A percentile compares a stretch with the other conserved stretches of the same genome.
These are phyloP conservation scores for Formica selysi DNA, from an alignment of 1,140 invertebrate species.

Conservation along the genomic window DNA sequence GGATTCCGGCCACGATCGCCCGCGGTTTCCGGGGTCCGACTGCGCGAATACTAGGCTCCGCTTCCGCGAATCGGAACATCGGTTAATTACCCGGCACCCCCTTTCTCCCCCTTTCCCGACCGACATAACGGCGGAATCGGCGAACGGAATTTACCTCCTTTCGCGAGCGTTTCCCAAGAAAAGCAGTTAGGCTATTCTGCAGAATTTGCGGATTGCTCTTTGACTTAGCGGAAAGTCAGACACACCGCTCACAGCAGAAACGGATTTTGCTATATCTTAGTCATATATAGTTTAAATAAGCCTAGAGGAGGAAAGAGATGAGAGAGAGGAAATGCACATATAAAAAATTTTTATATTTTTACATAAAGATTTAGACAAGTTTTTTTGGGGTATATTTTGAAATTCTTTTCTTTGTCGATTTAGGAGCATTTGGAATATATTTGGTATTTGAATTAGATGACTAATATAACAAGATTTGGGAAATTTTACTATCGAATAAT, in stretches of 20 bases:
- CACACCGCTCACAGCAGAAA: neutral
- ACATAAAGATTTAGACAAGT: neutral
- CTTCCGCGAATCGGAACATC: conserved; percentile 75
- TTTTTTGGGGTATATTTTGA: neutral
- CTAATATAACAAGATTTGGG: neutral
- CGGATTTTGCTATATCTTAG: neutral
- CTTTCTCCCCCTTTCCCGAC: neutral
- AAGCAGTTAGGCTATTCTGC: conserved; percentile 23
- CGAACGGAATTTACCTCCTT: conserved; percentile 66
- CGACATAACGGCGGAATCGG: conserved; percentile 67
- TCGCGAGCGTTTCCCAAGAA: conserved; percentile 29
- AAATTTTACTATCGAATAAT: neutral
- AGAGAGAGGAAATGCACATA: neutral
- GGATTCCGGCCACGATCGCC: conserved; percentile 77
- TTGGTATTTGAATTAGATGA: neutral
- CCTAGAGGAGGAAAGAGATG: neutral
- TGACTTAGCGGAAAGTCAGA: neutral
- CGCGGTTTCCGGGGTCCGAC: conserved; percentile 76
- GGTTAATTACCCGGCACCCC: conserved; percentile 69
- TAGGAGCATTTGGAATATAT: neutral
- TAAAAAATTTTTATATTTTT: neutral
- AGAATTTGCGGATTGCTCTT: conserved; percentile 40
- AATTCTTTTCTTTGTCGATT: neutral
- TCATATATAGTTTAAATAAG: neutral
- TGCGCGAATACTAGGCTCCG: conserved; percentile 71